phyloP scores from a whole-genome alignment of 2,113 vertebrate genomes.

The Corythaeola cristata region DNA sequence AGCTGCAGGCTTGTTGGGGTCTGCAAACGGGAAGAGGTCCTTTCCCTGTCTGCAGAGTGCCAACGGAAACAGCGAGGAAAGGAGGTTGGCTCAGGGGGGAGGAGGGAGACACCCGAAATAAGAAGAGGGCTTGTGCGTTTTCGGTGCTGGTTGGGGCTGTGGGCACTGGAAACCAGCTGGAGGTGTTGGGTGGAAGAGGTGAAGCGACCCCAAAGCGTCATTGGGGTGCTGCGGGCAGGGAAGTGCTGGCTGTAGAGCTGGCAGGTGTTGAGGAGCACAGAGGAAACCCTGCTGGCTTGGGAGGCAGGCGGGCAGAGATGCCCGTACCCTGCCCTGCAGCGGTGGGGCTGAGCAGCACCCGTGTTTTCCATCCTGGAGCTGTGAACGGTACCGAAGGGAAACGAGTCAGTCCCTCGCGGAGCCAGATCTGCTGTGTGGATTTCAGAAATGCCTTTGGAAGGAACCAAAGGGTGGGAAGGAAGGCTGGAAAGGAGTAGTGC shows the following conservation, averaged over 20 bases:
- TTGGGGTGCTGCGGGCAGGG: neutral
- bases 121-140: neutral
- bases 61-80: neutral
- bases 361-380: neutral
- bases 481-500: neutral
- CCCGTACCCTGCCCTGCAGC: neutral
- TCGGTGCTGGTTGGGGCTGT: neutral
- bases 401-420: accelerated
- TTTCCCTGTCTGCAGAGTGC: neutral
- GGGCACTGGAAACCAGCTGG: neutral
- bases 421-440: neutral
- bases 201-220: neutral
- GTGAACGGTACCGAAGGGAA: neutral
- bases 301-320: neutral
- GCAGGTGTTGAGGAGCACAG: neutral
- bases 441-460: neutral
- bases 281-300: neutral
- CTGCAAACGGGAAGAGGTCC: neutral
- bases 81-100: neutral
- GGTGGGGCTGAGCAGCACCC: neutral
- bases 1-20: accelerated
- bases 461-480: neutral
- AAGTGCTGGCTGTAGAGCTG: neutral
- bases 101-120: neutral
- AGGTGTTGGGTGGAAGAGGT: neutral